A percentile compares a stretch with the other conserved stretches of the same genome.
Evolutionary conservation across 2,797 vertebrate genomes (phyloP).

Genomic region (Brachyalestes nurse): DNA sequence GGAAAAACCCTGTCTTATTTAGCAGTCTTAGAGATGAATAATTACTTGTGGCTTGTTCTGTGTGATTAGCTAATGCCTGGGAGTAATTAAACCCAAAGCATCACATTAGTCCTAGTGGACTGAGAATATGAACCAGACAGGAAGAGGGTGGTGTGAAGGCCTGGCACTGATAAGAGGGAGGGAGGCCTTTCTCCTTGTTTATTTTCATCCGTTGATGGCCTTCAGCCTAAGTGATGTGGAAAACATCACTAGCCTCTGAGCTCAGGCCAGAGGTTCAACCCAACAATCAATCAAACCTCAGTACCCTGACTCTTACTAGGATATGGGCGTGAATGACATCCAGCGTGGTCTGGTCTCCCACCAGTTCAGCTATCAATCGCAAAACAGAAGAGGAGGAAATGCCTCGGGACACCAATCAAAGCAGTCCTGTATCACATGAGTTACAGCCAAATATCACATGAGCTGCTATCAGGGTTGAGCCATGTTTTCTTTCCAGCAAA

Average conservation of each 20-base stretch:
- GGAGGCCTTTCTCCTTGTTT: constrained; percentile 57
- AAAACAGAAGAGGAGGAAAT: constrained; percentile 17
- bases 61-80: constrained; percentile 26
- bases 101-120: constrained; percentile 3
- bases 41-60: background rate
- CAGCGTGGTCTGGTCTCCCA: background rate
- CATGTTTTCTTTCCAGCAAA: constrained; percentile 17
- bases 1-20: background rate
- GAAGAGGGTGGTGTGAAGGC: constrained; percentile 46
- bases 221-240: constrained; percentile 59
- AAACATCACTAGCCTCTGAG: constrained; percentile 62
- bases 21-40: constrained; percentile 7
- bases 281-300: constrained; percentile 53
- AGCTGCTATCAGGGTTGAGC: constrained; percentile 20
- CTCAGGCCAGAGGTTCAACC: constrained; percentile 41
- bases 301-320: constrained; percentile 3
- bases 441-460: constrained; percentile 18
- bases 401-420: constrained; percentile 9
- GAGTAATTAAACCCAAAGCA: constrained; percentile 4
- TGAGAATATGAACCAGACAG: constrained; percentile 17
- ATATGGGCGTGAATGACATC: background rate
- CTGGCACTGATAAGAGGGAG: constrained; percentile 63
- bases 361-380: background rate
- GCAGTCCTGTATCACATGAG: constrained; percentile 12
- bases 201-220: constrained; percentile 60